Base-by-base conservation (phyloP, 2,888 invertebrate species). In the Trachelus tabidus region DNA sequence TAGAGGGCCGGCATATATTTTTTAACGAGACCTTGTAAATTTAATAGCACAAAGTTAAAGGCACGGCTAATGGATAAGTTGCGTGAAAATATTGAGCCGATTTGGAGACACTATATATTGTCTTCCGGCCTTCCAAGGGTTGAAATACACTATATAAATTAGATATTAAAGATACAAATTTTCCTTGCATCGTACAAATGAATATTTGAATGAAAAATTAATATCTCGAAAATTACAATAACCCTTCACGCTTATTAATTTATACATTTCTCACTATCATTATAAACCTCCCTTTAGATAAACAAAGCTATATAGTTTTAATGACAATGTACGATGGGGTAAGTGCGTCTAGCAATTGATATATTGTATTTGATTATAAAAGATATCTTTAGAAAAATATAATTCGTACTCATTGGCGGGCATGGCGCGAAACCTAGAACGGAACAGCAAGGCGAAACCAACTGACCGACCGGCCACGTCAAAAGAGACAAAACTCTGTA, bases 401-500 rank as follows among this genome's bases (percentile, higher is more conserved):
- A 76, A 75, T 73, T 78, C 56, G 75, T 76, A 75, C 69, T 76
- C 31, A 33, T 69, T 68, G 31, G 23, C 9, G 73, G 31, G n/a
- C 40, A 68, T 31, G 12, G 40, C n/a, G 56, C 37, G 40, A 77
- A 78, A 73, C 37, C 40, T 71, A 74, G 40, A 77, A 77, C n/a
- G 69, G 35, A 79, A 81, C 69, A 76, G 80, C 78, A 79, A 76
- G 79, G 71, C 79, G 33, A 77, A 79, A 80, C 69, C 34, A 79
- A 81, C 37, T 76, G 35, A 69, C 35, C 34, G 69, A 76, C 31
- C 73, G 35, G 68, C n/a, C 73, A 71, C 12, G 34, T 71, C 71
- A 71, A 75, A 33, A 68, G 68, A 75, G 76, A 77, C 68, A 80
- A 71, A 74, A 76, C 15, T 75, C 68, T 40, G 77, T 75, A 73